phyloP scores from a whole-genome alignment of 2,888 invertebrate genomes.

The Tipula vernalis region DNA sequence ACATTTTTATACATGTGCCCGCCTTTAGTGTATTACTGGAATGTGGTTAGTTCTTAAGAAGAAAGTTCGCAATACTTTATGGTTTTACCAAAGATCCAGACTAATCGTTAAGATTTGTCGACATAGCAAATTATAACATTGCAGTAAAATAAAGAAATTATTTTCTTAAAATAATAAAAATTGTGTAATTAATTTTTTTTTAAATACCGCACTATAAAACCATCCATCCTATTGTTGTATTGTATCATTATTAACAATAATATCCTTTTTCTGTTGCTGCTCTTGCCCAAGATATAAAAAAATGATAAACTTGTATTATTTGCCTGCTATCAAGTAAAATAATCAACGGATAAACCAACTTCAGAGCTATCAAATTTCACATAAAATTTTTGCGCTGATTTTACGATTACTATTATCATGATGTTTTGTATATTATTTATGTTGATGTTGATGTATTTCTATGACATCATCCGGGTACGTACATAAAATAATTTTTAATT shows the following conservation, averaged over 20 bases:
- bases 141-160: too few species aligned
- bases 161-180: not conserved
- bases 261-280: not conserved
- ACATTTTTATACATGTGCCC: too few species aligned
- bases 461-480: not conserved
- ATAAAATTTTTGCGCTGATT: not conserved
- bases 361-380: not conserved
- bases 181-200: not conserved
- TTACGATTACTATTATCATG: not conserved
- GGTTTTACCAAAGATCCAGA: too few species aligned
- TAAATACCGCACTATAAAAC: not conserved
- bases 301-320: not conserved
- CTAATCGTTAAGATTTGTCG: too few species aligned
- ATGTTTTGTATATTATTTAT: not conserved
- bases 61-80: too few species aligned
- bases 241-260: not conserved
- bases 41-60: too few species aligned
- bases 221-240: not conserved
- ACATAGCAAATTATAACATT: too few species aligned
- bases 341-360: not conserved
- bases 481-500: not conserved
- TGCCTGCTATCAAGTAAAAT: not conserved
- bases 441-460: not conserved
- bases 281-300: not conserved
- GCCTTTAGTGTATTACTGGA: too few species aligned